Evolutionary conservation across 2,888 invertebrate species (phyloP).

Genomic region (Harpalus rufipes): DNA sequence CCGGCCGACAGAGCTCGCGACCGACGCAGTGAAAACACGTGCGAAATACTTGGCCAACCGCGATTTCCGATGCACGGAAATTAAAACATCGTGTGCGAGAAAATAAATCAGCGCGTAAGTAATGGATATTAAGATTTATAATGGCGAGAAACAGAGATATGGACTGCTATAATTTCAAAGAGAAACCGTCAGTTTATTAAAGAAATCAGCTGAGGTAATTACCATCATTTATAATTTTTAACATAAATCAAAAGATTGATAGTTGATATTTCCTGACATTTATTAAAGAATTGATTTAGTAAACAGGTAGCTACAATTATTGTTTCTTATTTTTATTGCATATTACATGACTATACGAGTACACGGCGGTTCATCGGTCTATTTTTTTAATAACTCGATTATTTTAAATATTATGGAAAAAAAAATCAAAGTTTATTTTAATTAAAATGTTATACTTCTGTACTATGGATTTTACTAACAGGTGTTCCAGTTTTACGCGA

Average conservation of each 20-base stretch:
- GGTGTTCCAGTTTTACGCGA: too few relatives aligned
- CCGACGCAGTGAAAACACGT: constrained; percentile 4
- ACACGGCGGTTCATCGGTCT: too few relatives aligned
- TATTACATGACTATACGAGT: too few relatives aligned
- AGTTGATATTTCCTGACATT: background rate
- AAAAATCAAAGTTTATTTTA: too few relatives aligned
- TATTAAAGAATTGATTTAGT: background rate
- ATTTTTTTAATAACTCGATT: too few relatives aligned
- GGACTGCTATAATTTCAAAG: background rate
- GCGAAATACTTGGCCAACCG: constrained; percentile 13
- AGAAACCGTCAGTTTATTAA: background rate
- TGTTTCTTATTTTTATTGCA: too few relatives aligned
- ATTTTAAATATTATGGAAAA: too few relatives aligned
- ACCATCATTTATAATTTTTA: background rate
- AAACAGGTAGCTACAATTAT: background rate
- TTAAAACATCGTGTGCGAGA: constrained; percentile 44
- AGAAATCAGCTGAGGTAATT: background rate
- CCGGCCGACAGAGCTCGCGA: constrained; percentile 15
- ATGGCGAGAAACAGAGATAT: background rate
- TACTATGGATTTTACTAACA: too few relatives aligned
- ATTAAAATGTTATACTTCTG: too few relatives aligned
- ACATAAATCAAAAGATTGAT: constrained; percentile 2
- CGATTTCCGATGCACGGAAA: constrained; percentile 41
- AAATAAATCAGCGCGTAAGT: constrained; percentile 34
- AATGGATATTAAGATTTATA: constrained; percentile 21